Evolutionary conservation across 2,113 vertebrate species (phyloP).

Genomic region (Trichechus manatus): DNA sequence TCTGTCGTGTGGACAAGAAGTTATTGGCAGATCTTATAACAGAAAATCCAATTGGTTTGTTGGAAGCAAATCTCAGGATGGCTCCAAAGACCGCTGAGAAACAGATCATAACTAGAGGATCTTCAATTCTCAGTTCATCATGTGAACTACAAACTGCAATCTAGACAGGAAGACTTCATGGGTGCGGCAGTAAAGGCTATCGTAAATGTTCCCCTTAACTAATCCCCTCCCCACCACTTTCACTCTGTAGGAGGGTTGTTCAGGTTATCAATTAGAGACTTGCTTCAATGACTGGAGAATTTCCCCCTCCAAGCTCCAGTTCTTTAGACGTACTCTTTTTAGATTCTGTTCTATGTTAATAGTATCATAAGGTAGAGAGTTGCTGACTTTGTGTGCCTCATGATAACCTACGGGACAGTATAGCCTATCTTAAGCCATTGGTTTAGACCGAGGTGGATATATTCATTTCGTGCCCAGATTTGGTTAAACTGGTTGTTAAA

Average conservation of each 20-base stretch:
- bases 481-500: neutral
- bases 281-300: neutral
- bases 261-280: neutral
- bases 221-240: neutral
- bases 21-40: neutral
- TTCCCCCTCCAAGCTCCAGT: neutral
- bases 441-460: neutral
- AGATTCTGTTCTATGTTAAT: neutral
- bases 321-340: neutral
- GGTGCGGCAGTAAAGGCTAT: neutral
- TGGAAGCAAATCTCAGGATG: neutral
- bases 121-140: neutral
- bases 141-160: neutral
- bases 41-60: neutral
- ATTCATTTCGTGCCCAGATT: neutral
- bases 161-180: neutral
- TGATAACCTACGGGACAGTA: neutral
- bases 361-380: neutral
- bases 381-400: neutral
- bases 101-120: neutral
- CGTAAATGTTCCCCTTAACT: neutral
- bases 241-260: neutral
- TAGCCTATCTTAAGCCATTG: neutral
- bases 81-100: neutral
- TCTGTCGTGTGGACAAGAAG: neutral